Percentiles rank a stretch among this genome's conserved stretches.
Evolutionary conservation across 1,140 invertebrate species (phyloP).

Genomic region (Anastrepha obliqua): DNA sequence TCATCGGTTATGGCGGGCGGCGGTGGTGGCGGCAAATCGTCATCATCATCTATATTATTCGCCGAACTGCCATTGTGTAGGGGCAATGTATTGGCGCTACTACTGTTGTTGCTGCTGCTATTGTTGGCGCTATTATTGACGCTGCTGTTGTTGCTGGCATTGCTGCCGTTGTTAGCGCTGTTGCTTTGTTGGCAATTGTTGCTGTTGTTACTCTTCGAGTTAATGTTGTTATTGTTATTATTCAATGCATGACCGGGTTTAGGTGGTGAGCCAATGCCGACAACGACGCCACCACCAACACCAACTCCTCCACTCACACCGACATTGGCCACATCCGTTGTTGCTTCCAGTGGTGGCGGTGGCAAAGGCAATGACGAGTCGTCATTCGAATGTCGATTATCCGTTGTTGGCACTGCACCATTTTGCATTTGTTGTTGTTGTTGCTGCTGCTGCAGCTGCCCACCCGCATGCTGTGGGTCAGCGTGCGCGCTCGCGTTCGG

Average conservation of each 20-base stretch:
- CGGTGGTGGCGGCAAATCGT: conserved; percentile 70
- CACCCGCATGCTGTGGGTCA: conserved; percentile 51
- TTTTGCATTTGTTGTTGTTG: conserved; percentile 54
- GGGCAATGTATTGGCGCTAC: conserved; percentile 59
- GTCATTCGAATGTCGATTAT: conserved; percentile 60
- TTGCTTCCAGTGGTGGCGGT: conserved; percentile 60
- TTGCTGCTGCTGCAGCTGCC: conserved; percentile 48
- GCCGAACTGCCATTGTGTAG: conserved; percentile 63
- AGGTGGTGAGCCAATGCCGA: conserved; percentile 22
- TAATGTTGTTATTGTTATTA: conserved; percentile 53
- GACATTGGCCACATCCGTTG: conserved; percentile 50
- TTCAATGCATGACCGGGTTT: conserved; percentile 54
- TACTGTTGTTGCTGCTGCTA: conserved; percentile 57
- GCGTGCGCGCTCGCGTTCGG: conserved; percentile 57
- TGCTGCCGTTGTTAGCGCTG: conserved; percentile 33
- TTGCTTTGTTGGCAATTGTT: conserved; percentile 32
- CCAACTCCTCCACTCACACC: conserved; percentile 47
- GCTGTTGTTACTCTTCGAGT: conserved; percentile 19
- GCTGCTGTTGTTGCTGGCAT: conserved; percentile 39
- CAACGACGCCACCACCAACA: neutral
- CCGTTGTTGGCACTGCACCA: conserved; percentile 3
- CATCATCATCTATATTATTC: conserved; percentile 60
- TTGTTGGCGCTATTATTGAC: conserved; percentile 31
- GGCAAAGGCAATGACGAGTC: conserved; percentile 69
- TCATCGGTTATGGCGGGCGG: conserved; percentile 72